Conservation (phyloP, 2,113 vertebrate species). For the Tichodroma muraria region DNA sequence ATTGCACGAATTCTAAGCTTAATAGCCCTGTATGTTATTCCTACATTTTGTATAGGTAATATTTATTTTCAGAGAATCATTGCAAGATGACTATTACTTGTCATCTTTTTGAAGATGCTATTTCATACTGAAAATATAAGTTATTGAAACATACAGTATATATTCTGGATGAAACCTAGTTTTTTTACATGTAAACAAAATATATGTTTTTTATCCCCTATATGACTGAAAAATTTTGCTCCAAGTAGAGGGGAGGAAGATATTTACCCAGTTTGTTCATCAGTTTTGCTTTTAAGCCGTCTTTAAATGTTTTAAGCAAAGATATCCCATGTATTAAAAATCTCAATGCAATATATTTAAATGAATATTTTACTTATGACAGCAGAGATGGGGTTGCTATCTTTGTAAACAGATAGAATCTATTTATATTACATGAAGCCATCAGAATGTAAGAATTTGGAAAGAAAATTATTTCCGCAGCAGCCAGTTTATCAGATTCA, state of each 20-base stretch:
- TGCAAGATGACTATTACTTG: neutral
- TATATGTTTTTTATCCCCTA: neutral
- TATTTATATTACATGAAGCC: neutral
- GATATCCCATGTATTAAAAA: neutral
- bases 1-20: neutral
- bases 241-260: neutral
- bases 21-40: neutral
- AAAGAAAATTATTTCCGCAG: neutral
- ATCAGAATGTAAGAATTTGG: neutral
- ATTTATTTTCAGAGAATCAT: neutral
- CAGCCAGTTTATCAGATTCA: neutral
- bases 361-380: neutral
- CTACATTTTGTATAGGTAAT: neutral
- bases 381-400: neutral
- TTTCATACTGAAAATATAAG: conserved; percentile 38
- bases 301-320: neutral
- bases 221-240: neutral
- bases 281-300: neutral
- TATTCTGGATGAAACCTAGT: neutral
- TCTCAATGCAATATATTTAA: neutral
- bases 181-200: neutral
- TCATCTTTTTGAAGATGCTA: conserved; percentile 15
- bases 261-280: neutral
- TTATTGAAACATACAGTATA: neutral
- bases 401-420: neutral